These are phyloP conservation scores for Scrobipalpa atriplicella DNA, from an alignment of 2,888 invertebrate genomes.

Conservation along the genomic window DNA sequence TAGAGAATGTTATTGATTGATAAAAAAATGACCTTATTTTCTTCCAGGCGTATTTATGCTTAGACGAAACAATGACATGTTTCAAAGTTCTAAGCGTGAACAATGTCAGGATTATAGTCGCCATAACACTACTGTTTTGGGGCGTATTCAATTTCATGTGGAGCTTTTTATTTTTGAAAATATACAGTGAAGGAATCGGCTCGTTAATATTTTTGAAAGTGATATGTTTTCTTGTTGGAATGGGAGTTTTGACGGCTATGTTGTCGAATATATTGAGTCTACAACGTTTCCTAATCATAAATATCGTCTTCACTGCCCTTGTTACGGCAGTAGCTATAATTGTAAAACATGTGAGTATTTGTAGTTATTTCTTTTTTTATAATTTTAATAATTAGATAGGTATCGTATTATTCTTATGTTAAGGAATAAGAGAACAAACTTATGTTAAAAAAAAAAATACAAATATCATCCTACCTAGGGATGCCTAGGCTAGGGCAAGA, in stretches of 20 bases:
- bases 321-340: conserved; percentile 46
- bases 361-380: conserved; percentile 8
- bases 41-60: conserved; percentile 65
- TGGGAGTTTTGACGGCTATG: conserved; percentile 53
- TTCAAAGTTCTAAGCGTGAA: conserved; percentile 56
- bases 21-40: too few relatives aligned
- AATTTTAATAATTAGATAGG: background rate
- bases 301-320: conserved; percentile 56
- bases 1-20: background rate
- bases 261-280: conserved; percentile 53
- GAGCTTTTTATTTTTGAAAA: conserved; percentile 60
- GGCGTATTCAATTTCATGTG: conserved; percentile 58
- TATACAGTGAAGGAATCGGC: conserved; percentile 47
- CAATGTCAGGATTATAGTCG: conserved; percentile 56
- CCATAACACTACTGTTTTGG: conserved; percentile 56
- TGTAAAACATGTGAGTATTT: conserved; percentile 44
- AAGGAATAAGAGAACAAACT: too few relatives aligned
- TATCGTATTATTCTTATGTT: too few relatives aligned
- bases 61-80: conserved; percentile 67
- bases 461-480: too few relatives aligned
- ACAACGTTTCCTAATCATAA: conserved; percentile 53
- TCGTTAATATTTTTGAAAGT: conserved; percentile 48
- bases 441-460: too few relatives aligned
- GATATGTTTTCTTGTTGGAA: conserved; percentile 47
- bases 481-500: too few relatives aligned